Base-by-base conservation (phyloP, 2,113 vertebrate species). In the Mohoua ochrocephala region DNA sequence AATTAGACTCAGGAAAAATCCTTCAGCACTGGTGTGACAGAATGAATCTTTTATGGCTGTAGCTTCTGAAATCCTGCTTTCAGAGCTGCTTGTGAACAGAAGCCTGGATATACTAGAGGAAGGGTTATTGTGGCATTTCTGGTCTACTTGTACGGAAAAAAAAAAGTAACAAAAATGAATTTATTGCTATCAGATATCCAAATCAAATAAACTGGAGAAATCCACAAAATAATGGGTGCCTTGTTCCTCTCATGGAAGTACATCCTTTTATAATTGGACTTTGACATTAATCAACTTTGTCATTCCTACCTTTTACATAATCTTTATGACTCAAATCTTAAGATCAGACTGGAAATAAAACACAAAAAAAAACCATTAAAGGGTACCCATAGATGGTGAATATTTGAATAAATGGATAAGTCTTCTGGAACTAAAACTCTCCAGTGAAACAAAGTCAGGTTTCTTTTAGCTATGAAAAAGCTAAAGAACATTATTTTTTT, bases 121-220 rank as follows among this genome's bases (percentile, higher is more conserved):
- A 79, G 77, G 3, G 9, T 45, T 91, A 49, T 39, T 61, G 37
- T 27, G 95, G n/a, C 49, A 57, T 84, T 84, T 87, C 39, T 87
- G 11, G 7, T 91, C 45, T 74, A 16, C 69, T 84, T 82, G 8
- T n/a, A 81, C 8, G 8, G 42, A 11, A 11, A 39, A 39, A 70
- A 76, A 75, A 45, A 44, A 16, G 9, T 15, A 89, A 28, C 28
- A 91, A 74, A 95, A 94, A 67, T 57, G 0, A 75, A 89, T 89
- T 87, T 94, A 93, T 83, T 85, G 70, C 23, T 93, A 94, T 95
- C 81, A 96, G 81, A 96, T 96, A 91, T 85, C 87, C 30, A 96
- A 96, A 96, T 97, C 65, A 79, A 96, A 95, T 97, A 93, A 93
- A 79, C 89, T 83, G 67, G 30, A 94, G 45, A 94, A 96, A 94